Conservation (phyloP, 2,113 vertebrate genomes). For the Hoplias malabaricus region DNA sequence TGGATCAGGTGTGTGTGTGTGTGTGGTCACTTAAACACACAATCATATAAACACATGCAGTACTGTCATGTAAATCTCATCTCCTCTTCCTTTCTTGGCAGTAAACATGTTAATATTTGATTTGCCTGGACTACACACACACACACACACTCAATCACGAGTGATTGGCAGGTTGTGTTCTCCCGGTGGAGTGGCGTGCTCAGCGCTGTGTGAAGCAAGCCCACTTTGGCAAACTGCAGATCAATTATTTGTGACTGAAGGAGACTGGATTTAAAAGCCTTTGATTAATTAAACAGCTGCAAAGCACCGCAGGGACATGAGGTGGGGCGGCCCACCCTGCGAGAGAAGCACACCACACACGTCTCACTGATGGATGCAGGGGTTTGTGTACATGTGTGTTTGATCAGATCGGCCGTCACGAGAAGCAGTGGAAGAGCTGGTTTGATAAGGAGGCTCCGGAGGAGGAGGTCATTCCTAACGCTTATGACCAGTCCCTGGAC, state of each 20-base stretch:
- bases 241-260: constrained; percentile 54
- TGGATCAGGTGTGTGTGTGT: constrained; percentile 79
- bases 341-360: neutral
- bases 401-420: constrained; percentile 83
- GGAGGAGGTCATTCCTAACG: constrained; percentile 83
- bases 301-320: constrained; percentile 19
- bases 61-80: constrained; percentile 38
- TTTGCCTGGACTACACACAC: constrained; percentile 41
- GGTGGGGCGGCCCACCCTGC: neutral
- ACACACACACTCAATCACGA: constrained; percentile 30
- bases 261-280: constrained; percentile 41
- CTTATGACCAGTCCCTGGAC: constrained; percentile 87
- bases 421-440: constrained; percentile 95
- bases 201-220: constrained; percentile 65
- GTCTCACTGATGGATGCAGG: neutral
- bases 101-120: constrained; percentile 62
- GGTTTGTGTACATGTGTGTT: constrained; percentile 37
- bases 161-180: constrained; percentile 60
- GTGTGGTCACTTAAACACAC: constrained; percentile 8
- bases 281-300: constrained; percentile 53
- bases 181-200: constrained; percentile 45
- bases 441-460: constrained; percentile 95
- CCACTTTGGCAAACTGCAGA: constrained; percentile 58
- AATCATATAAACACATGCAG: constrained; percentile 8
- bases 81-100: constrained; percentile 47